Evolutionary conservation across 2,113 vertebrate genomes (phyloP).

Genomic region (Pelusios castaneus): DNA sequence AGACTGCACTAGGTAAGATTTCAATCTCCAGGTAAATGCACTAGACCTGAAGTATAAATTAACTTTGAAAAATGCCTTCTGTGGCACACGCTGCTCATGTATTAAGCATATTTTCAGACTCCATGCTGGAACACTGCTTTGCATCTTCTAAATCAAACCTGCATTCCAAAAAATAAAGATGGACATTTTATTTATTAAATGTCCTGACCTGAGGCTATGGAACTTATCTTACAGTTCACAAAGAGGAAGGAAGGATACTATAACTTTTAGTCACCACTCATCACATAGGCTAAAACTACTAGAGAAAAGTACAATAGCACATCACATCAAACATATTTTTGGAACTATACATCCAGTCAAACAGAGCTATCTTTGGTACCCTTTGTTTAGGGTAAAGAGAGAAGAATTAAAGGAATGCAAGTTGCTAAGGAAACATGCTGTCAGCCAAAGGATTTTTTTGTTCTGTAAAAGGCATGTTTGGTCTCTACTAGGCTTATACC

Average conservation of each 20-base stretch:
- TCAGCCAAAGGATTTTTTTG: background rate
- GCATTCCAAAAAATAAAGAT: background rate
- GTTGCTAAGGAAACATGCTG: background rate
- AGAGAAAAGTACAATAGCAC: background rate
- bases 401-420: background rate
- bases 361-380: background rate
- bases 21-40: no score
- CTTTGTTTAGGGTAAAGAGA: background rate
- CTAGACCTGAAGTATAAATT: background rate
- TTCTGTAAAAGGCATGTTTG: background rate
- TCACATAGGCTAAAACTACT: background rate
- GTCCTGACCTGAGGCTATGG: background rate
- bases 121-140: background rate
- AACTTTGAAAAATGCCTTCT: background rate
- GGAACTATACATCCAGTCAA: background rate
- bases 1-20: no score
- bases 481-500: background rate
- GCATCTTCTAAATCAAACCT: background rate
- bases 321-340: background rate
- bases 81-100: background rate
- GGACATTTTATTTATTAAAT: background rate
- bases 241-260: background rate
- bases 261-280: background rate
- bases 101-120: background rate
- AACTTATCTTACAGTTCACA: background rate